Evolutionary conservation across 92 coral and sea anemone genomes (phyloP).

Genomic region (Porites cylindrica): DNA sequence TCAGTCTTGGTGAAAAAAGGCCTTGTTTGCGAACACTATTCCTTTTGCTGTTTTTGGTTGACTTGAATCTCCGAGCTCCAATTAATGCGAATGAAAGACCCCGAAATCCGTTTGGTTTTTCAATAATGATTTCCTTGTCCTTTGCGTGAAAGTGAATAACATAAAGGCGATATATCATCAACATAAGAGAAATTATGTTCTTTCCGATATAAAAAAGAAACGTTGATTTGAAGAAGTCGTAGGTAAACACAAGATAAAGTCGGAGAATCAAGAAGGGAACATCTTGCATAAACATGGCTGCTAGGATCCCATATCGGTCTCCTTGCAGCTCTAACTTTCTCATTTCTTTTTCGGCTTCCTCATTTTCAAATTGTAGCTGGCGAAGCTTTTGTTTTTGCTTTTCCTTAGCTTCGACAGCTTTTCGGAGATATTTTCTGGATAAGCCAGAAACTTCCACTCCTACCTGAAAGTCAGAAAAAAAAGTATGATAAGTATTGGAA

Average conservation of each 20-base stretch:
- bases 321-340: constrained; percentile 82
- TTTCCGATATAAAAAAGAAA: constrained; percentile 80
- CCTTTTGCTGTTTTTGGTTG: not conserved
- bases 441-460: constrained; percentile 10
- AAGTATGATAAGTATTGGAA: too few relatives aligned
- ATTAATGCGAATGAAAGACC: constrained; percentile 56
- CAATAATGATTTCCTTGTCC: constrained; percentile 43
- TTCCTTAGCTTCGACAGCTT: constrained; percentile 7
- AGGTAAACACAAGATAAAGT: constrained; percentile 68
- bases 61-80: constrained; percentile 6
- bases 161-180: constrained; percentile 79
- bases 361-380: constrained; percentile 1
- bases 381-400: not conserved
- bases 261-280: constrained; percentile 85
- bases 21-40: not conserved
- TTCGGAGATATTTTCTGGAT: constrained; percentile 27
- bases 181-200: constrained; percentile 79
- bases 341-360: constrained; percentile 1
- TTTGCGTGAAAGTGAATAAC: constrained; percentile 71
- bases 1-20: not conserved
- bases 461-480: not conserved
- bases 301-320: constrained; percentile 84
- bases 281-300: constrained; percentile 92
- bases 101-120: constrained; percentile 41
- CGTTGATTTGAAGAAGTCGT: constrained; percentile 65